These are phyloP conservation scores for Marisa cornuarietis DNA, from an alignment of 1,140 invertebrate species.

Conservation along the genomic window DNA sequence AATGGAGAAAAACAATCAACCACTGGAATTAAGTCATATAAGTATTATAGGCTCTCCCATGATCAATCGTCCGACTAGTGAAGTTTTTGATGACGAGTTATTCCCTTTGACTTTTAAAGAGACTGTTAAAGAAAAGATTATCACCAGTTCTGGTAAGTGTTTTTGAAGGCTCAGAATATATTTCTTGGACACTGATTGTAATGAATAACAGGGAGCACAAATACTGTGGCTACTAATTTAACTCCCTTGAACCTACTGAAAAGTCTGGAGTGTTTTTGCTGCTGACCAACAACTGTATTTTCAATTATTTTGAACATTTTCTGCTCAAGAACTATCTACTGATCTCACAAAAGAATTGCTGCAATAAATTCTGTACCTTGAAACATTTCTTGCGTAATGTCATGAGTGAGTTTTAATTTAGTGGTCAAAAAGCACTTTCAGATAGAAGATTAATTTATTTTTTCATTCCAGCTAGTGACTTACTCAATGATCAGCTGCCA, in stretches of 20 bases:
- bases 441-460: background rate
- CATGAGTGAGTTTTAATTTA: background rate
- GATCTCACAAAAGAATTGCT: too few species aligned
- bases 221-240: too few species aligned
- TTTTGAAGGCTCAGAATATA: background rate
- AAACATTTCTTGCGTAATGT: too few species aligned
- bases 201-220: too few species aligned
- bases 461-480: constrained; percentile 27
- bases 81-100: constrained; percentile 41
- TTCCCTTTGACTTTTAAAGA: constrained; percentile 21
- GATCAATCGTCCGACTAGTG: constrained; percentile 34
- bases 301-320: too few species aligned
- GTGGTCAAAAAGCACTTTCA: background rate
- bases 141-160: constrained; percentile 43
- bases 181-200: too few species aligned
- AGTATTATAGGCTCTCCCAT: constrained; percentile 50
- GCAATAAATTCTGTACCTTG: too few species aligned
- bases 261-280: too few species aligned
- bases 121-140: constrained; percentile 23
- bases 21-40: constrained; percentile 48
- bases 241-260: too few species aligned
- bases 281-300: too few species aligned
- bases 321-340: too few species aligned
- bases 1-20: constrained; percentile 32
- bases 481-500: constrained; percentile 3